Conservation (phyloP, 2,888 invertebrate species). For the Drosophila borealis region DNA sequence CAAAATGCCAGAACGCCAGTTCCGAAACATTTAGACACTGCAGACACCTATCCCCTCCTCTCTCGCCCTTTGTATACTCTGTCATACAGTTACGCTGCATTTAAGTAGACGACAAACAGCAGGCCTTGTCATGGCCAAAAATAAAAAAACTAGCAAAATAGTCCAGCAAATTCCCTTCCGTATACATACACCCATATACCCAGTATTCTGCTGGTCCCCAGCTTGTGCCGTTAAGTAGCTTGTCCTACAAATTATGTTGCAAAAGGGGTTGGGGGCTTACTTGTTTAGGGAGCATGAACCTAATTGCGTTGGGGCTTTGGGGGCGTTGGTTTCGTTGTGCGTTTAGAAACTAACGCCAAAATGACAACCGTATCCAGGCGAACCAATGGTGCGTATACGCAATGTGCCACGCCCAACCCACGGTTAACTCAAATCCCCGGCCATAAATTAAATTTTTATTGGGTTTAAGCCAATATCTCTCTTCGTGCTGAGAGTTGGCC, state of each 20-base stretch:
- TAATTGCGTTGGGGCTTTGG: constrained; percentile 72
- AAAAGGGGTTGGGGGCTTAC: not conserved
- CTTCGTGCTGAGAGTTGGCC: constrained; percentile 20
- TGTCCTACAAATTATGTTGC: constrained; percentile 4
- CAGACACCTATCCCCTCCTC: not conserved
- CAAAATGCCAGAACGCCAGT: constrained; percentile 16
- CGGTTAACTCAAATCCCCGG: not conserved
- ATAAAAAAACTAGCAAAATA: not conserved
- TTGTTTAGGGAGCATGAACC: constrained; percentile 25
- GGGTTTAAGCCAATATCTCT: constrained; percentile 45
- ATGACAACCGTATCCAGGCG: not conserved
- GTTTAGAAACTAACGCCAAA: constrained; percentile 10
- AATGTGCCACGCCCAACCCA: constrained; percentile 16
- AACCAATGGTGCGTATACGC: constrained; percentile 44
- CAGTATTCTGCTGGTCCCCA: not conserved
- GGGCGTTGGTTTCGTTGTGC: constrained; percentile 19
- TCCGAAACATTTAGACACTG: constrained; percentile 11
- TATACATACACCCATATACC: not conserved
- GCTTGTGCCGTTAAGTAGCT: constrained; percentile 39
- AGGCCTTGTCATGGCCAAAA: not conserved
- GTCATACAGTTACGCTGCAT: constrained; percentile 47
- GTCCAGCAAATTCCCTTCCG: constrained; percentile 11
- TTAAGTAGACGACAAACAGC: constrained; percentile 39
- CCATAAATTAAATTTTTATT: constrained; percentile 60
- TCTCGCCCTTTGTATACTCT: constrained; percentile 1